These are phyloP conservation scores for Zaprionus inermis DNA, from an alignment of 1,140 invertebrate species.

Conservation along the genomic window DNA sequence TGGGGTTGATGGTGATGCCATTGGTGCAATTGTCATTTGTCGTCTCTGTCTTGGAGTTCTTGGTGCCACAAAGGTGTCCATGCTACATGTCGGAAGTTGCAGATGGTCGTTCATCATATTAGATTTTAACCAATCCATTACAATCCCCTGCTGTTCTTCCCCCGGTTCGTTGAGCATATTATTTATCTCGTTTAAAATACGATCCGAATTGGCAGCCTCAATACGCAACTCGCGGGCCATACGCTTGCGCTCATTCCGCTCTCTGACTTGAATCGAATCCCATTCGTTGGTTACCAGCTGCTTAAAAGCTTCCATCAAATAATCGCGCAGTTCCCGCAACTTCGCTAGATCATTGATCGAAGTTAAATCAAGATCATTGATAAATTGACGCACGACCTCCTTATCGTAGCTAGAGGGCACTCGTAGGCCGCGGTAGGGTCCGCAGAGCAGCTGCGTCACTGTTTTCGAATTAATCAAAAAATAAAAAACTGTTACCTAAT, in stretches of 20 bases:
- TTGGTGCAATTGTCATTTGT: not conserved
- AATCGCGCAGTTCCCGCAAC: slow-evolving; percentile 41
- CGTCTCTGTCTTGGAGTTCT: not conserved
- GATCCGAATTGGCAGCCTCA: slow-evolving; percentile 2
- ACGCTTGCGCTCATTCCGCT: slow-evolving; percentile 6
- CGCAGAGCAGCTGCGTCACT: slow-evolving; percentile 8
- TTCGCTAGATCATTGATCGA: not conserved
- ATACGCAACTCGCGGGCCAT: slow-evolving; percentile 1
- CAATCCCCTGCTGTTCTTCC: not conserved
- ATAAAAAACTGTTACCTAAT: not conserved
- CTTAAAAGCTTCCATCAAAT: slow-evolving; percentile 44
- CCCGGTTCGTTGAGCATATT: not conserved
- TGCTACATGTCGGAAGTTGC: not conserved
- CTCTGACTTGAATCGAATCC: not conserved
- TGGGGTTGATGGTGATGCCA: not conserved
- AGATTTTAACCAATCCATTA: not conserved
- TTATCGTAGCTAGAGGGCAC: slow-evolving; percentile 44
- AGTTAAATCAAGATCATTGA: slow-evolving; percentile 31
- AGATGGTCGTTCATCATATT: not conserved
- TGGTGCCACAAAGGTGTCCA: slow-evolving; percentile 13
- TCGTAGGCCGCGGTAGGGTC: slow-evolving; percentile 9
- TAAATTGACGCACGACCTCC: slow-evolving; percentile 42
- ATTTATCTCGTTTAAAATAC: slow-evolving; percentile 33
- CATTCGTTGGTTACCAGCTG: slow-evolving; percentile 34
- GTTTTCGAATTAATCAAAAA: slow-evolving; percentile 13